Evolutionary conservation across 2,888 invertebrate species (phyloP).

Genomic region (Thecocarcelia acutangulata): DNA sequence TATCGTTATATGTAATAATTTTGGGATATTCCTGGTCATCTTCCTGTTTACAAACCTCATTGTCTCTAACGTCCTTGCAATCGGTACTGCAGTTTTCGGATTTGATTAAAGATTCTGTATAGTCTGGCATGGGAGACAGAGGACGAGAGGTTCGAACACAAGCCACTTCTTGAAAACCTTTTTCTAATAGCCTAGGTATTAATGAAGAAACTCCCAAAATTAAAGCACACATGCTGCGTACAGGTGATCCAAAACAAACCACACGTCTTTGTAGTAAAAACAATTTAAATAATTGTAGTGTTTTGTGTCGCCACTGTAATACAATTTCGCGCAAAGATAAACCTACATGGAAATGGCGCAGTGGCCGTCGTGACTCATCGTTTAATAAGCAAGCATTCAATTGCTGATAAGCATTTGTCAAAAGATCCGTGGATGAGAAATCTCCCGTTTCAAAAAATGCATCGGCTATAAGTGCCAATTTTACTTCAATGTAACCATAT

Average conservation of each 20-base stretch:
- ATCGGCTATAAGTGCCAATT: slow-evolving; percentile 96
- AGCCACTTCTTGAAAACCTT: slow-evolving; percentile 91
- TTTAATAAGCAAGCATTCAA: slow-evolving; percentile 88
- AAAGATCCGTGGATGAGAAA: slow-evolving; percentile 91
- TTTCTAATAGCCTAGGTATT: slow-evolving; percentile 93
- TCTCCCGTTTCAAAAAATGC: slow-evolving; percentile 98
- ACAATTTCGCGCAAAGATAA: slow-evolving; percentile 80
- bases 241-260: slow-evolving; percentile 95
- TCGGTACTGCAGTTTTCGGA: slow-evolving; percentile 53
- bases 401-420: slow-evolving; percentile 96
- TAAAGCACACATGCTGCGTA: slow-evolving; percentile 92
- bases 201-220: slow-evolving; percentile 94
- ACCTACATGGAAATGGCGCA: slow-evolving; percentile 80
- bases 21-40: neutral
- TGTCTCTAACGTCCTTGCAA: neutral
- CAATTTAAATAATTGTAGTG: slow-evolving; percentile 94
- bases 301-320: slow-evolving; percentile 92
- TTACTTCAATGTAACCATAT: slow-evolving; percentile 96
- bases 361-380: slow-evolving; percentile 84
- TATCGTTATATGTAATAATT: slow-evolving; percentile 1
- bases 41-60: slow-evolving; percentile 12
- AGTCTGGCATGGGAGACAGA: slow-evolving; percentile 88
- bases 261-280: slow-evolving; percentile 93
- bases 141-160: slow-evolving; percentile 89
- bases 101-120: slow-evolving; percentile 79